Percentiles rank a stretch among this genome's conserved stretches.
Conservation (phyloP, 2,113 vertebrate genomes). For the Pleuronectes platessa region DNA sequence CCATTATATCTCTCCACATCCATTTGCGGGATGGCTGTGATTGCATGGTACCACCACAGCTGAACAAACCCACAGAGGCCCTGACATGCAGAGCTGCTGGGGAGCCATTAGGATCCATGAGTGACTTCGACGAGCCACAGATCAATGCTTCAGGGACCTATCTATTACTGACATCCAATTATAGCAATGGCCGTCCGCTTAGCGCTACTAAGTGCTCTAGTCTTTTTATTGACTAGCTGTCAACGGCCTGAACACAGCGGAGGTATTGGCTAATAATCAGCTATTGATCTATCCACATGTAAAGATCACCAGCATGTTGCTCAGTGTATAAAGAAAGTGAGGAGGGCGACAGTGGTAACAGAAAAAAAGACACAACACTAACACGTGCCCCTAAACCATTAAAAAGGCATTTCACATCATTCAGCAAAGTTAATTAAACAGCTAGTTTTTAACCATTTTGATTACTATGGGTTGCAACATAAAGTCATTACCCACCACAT, state of each 20-base stretch:
- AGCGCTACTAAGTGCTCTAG: constrained; percentile 70
- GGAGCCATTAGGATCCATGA: constrained; percentile 60
- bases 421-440: constrained; percentile 40
- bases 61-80: constrained; percentile 17
- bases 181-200: constrained; percentile 67
- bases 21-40: constrained; percentile 40
- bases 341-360: not conserved
- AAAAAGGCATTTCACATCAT: constrained; percentile 22
- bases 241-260: constrained; percentile 49
- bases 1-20: constrained; percentile 47
- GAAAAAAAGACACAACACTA: not conserved
- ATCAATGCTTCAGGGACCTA: constrained; percentile 71
- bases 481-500: constrained; percentile 53
- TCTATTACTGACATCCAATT: constrained; percentile 77
- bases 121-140: constrained; percentile 62
- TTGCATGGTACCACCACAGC: constrained; percentile 15
- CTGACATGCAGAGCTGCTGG: constrained; percentile 43
- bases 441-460: constrained; percentile 45
- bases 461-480: constrained; percentile 61
- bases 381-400: not conserved
- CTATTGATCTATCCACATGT: constrained; percentile 58
- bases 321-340: constrained; percentile 27
- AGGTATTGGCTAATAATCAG: constrained; percentile 68
- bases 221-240: constrained; percentile 74
- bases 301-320: constrained; percentile 43